These are phyloP conservation scores for Margarornis squamiger DNA, from an alignment of 2,797 vertebrate species.

Conservation along the genomic window DNA sequence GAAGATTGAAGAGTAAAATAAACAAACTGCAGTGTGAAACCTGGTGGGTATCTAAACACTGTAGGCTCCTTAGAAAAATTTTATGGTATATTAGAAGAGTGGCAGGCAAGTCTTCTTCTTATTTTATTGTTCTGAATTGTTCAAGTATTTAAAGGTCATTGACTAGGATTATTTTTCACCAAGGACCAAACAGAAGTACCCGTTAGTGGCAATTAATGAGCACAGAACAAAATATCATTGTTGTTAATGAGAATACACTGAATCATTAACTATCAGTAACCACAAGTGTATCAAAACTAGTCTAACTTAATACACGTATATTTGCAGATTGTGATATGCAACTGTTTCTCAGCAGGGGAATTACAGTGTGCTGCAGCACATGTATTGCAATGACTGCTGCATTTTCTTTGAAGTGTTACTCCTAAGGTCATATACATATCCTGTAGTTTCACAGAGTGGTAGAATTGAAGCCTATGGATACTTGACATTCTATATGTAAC, in stretches of 20 bases:
- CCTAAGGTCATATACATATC: not conserved
- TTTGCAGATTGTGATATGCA: not conserved
- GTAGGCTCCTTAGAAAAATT: not conserved
- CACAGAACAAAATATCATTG: not conserved
- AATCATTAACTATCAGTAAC: not conserved
- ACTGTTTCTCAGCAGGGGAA: not conserved
- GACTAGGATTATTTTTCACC: not conserved
- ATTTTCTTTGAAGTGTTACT: not conserved
- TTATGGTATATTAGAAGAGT: not conserved
- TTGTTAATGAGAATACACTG: not conserved
- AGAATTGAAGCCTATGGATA: not conserved
- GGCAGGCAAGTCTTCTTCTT: not conserved
- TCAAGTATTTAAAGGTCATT: not conserved
- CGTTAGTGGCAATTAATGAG: not conserved
- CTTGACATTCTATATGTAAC: not conserved
- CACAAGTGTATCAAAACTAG: not conserved
- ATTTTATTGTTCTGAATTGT: not conserved
- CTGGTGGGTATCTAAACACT: not conserved
- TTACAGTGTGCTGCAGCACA: not conserved
- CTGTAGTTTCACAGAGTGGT: not conserved
- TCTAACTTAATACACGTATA: not conserved
- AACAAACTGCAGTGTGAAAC: not conserved
- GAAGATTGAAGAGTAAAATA: not conserved
- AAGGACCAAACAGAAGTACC: not conserved
- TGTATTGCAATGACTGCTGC: not conserved